Base-by-base conservation (phyloP, 2,888 invertebrate species). In the Andrena fulva region DNA sequence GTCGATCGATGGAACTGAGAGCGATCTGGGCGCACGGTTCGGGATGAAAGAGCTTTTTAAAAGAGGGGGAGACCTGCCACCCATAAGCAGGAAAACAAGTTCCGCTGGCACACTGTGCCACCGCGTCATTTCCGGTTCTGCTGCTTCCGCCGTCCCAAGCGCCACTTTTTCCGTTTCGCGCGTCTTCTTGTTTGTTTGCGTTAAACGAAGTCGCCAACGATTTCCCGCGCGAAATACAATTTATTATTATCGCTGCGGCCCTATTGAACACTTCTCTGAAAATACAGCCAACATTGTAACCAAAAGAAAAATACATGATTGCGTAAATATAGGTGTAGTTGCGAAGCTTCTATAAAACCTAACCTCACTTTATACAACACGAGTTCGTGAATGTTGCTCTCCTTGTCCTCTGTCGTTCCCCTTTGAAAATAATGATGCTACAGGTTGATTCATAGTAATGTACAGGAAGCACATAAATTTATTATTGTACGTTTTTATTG, bases 21-120 rank as follows among this genome's bases (percentile, higher is more conserved):
- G 60, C 68, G 27, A 50, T 48, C 52, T 29, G 50, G 24, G 5
- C 62, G 27, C 16, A 16, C 48, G 31, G 48, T 68, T 82, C 71
- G 68, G 88, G 67, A 89, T 88, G 89, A 89, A 89, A 92, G 91
- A 90, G 91, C 91, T 91, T 92, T 92, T 91, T 82, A 89, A 89
- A 92, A 92, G 88, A 85, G 85, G 84, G 88, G 85, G 88, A 89
- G 89, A 83, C 88, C 91, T 85, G 90, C 85, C 87, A 80, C 62
- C 80, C 75, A 88, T 92, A 90, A 93, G 93, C 93, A 93, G 92
- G 92, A 93, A 93, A 93, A 90, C 92, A 90, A 91, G 93, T 92
- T 92, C 93, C 91, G 92, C 90, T 87, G 80, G 82, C 78, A 77
- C 75, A 82, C 81, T 83, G 88, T 8, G 33, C 62, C 56, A 48